Evolutionary conservation across 1,140 invertebrate genomes (phyloP), one percentile per base, ranked within the genome.

Genomic region (Goniozus legneri): DNA sequence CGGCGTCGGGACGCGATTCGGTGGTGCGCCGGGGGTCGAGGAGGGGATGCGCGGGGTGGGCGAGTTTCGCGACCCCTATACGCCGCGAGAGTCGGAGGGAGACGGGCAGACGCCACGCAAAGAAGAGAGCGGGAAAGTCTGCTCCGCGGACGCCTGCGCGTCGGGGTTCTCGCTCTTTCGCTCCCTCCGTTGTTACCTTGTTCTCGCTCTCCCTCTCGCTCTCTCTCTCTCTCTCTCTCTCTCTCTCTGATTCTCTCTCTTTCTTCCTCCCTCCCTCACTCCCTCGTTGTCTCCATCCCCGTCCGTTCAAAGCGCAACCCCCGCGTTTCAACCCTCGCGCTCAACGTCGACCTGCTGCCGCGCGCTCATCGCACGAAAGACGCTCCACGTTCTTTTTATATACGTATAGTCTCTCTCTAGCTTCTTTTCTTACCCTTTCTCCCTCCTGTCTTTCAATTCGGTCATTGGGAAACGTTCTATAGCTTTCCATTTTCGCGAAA

Each of bases 1-100:
- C 59, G 61, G 62, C 59, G 61, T 60, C 42, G 54, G 42, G 48
- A 22, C 40, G 42, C 24, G 44, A 20, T 39, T 19, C n/a, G n/a
- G n/a, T n/a, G n/a, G n/a, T n/a, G n/a, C n/a, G n/a, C 38, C 14
- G 38, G 14, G 38, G 3, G 38, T 10, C 8, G 22, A 22, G 33
- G 12, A 36, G 14, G 8, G 18, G 35, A 7, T 3, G 31, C 14
- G 33, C n/a, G 7, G 30, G 15, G 31, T 2, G 21, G 21, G 19
- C 0, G 43, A 38, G 32, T 20, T 40, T 32, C 15, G 49, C 3
- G 33, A 47, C n/a, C 27, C 8, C 24, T 4, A 27, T 6, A 10
- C 24, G 10, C 24, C 4, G 36, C 39, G 37, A 15, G 36, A 22
- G 39, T 45, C 27, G 24, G 39, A 32, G 39, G 10, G 45, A 32